Percentiles rank a stretch among this genome's conserved stretches.
Conservation (phyloP, 2,888 invertebrate genomes). For the Folsomia candida region DNA sequence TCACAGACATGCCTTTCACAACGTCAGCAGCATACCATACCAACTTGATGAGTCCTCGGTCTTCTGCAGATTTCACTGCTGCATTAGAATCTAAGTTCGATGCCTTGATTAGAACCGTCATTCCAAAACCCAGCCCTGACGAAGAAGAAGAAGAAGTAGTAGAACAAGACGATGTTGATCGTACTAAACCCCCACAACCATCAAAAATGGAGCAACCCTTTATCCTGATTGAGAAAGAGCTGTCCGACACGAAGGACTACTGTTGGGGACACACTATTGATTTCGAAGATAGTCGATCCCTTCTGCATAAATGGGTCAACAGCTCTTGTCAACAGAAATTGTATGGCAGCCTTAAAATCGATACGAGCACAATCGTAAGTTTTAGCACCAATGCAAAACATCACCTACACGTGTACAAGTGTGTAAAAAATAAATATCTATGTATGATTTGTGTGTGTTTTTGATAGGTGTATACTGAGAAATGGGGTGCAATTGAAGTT, state of each 20-base stretch:
- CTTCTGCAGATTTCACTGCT: slow-evolving; percentile 4
- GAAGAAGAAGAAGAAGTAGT: too few relatives aligned
- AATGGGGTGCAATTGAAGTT: slow-evolving; percentile 48
- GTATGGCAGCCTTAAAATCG: slow-evolving; percentile 42
- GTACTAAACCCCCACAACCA: too few relatives aligned
- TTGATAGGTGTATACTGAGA: slow-evolving; percentile 43
- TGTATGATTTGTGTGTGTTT: not conserved
- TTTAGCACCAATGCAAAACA: too few relatives aligned
- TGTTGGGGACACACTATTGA: slow-evolving; percentile 43
- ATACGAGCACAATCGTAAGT: slow-evolving; percentile 45
- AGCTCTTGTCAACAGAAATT: slow-evolving; percentile 40
- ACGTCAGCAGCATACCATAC: not conserved
- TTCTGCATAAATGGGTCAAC: slow-evolving; percentile 45
- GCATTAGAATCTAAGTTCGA: slow-evolving; percentile 27
- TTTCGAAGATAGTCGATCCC: slow-evolving; percentile 47
- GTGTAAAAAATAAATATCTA: not conserved
- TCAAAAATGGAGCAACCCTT: not conserved
- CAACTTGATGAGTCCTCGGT: not conserved
- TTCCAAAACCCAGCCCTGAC: slow-evolving; percentile 12
- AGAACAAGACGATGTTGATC: too few relatives aligned
- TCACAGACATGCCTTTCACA: slow-evolving; percentile 20
- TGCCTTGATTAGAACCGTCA: slow-evolving; percentile 30
- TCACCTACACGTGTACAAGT: not conserved
- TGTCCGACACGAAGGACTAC: slow-evolving; percentile 15
- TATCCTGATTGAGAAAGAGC: slow-evolving; percentile 35